Evolutionary conservation across 2,888 invertebrate genomes (phyloP).

Genomic region (Megalurothrips usitatus): DNA sequence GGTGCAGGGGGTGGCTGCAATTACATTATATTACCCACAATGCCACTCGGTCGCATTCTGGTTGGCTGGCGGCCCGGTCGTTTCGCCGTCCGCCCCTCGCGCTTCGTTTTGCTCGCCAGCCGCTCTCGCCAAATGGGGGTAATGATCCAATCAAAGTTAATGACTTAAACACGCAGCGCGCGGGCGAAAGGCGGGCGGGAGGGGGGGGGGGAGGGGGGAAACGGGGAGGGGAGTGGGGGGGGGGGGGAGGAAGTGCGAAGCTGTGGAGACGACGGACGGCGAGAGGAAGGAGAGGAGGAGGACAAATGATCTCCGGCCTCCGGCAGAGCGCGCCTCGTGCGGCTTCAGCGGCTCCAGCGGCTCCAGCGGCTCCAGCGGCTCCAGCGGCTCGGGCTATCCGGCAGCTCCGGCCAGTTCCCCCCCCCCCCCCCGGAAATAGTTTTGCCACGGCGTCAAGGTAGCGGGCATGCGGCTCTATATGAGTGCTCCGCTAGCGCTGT

Average conservation of each 20-base stretch:
- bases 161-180: conserved; percentile 9
- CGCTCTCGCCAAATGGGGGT: conserved; percentile 17
- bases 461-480: no score
- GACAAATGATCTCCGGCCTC: neutral
- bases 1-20: neutral
- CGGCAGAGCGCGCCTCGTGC: neutral
- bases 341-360: no score
- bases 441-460: no score
- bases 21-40: conserved; percentile 27
- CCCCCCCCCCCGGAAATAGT: no score
- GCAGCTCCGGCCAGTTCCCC: no score
- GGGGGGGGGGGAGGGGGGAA: neutral
- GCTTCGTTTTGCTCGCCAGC: neutral
- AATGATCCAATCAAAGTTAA: conserved; percentile 27
- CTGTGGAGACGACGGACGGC: neutral
- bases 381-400: no score
- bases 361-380: no score
- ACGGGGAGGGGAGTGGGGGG: neutral
- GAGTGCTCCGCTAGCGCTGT: no score
- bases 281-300: neutral
- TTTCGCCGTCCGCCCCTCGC: neutral
- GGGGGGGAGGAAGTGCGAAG: neutral
- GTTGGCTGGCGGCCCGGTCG: conserved; percentile 8
- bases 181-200: neutral
- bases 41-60: conserved; percentile 22